phyloP scores from a whole-genome alignment of 2,797 vertebrate species.

The Taeniopygia guttata region DNA sequence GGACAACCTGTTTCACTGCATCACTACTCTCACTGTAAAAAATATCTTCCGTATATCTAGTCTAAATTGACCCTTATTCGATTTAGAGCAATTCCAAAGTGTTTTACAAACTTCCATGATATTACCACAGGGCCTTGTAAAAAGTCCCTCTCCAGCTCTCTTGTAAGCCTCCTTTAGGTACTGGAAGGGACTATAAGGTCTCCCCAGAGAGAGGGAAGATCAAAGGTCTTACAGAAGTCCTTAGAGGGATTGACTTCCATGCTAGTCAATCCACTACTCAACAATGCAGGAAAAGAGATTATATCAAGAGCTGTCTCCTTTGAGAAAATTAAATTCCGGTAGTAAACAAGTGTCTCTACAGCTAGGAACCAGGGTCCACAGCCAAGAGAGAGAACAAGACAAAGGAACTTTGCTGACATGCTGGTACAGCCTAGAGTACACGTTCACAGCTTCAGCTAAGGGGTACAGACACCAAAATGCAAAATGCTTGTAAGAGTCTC shows the following conservation, averaged over 20 bases:
- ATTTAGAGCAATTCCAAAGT: neutral
- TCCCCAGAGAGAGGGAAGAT: neutral
- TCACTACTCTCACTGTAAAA: neutral
- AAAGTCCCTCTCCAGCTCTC: neutral
- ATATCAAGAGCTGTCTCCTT: neutral
- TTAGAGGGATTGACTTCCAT: neutral
- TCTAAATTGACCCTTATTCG: neutral
- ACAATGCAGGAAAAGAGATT: neutral
- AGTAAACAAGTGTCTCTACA: neutral
- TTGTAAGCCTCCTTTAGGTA: neutral
- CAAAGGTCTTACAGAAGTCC: neutral
- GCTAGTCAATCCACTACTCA: neutral
- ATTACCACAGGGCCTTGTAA: neutral
- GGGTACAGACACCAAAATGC: neutral
- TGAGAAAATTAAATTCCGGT: neutral
- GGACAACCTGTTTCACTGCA: neutral
- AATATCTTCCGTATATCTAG: neutral
- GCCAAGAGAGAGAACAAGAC: neutral
- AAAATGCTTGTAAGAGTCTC: neutral
- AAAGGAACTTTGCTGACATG: neutral
- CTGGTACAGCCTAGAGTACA: neutral
- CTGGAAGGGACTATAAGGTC: neutral
- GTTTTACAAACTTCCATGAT: too few relatives aligned
- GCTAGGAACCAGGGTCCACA: neutral
- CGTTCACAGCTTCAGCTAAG: neutral